phyloP scores from a whole-genome alignment of 2,888 invertebrate species.

The Prosapia bicincta region DNA sequence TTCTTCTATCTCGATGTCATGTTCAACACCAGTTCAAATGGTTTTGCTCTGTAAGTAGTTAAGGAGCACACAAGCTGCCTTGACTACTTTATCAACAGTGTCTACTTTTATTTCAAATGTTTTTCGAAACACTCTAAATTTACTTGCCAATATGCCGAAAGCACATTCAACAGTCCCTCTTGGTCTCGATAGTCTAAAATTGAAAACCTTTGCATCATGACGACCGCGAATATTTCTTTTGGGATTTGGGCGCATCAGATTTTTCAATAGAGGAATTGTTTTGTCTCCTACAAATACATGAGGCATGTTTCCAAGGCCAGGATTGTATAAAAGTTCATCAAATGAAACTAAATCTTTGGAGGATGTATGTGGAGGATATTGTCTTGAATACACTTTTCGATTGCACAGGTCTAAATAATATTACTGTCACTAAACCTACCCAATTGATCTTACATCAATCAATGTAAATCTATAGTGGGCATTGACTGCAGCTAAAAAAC shows the following conservation, averaged over 20 bases:
- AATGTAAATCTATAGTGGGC: not conserved
- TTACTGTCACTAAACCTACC: no score
- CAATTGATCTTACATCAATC: not conserved
- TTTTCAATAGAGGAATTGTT: no score
- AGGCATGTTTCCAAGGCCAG: no score
- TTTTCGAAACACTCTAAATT: conserved; percentile 19
- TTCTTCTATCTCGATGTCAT: no score
- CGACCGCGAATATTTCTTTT: not conserved
- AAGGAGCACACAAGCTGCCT: conserved; percentile 21
- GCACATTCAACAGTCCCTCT: not conserved
- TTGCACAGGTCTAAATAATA: no score
- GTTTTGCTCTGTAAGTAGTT: conserved; percentile 21
- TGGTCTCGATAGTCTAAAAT: not conserved
- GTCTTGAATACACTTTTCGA: no score
- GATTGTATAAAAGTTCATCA: no score
- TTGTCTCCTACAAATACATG: no score
- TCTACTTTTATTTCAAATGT: conserved; percentile 3
- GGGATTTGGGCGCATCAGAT: no score
- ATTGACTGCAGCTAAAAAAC: not conserved
- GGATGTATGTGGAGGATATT: no score
- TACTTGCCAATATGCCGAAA: not conserved
- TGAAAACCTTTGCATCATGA: not conserved
- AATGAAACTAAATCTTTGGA: no score
- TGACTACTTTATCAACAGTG: conserved; percentile 20
- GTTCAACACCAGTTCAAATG: no score